Percentiles rank a stretch among this genome's conserved stretches.
Evolutionary conservation across 2,888 invertebrate species (phyloP).

Genomic region (Imbricaverruca yamaguchii): DNA sequence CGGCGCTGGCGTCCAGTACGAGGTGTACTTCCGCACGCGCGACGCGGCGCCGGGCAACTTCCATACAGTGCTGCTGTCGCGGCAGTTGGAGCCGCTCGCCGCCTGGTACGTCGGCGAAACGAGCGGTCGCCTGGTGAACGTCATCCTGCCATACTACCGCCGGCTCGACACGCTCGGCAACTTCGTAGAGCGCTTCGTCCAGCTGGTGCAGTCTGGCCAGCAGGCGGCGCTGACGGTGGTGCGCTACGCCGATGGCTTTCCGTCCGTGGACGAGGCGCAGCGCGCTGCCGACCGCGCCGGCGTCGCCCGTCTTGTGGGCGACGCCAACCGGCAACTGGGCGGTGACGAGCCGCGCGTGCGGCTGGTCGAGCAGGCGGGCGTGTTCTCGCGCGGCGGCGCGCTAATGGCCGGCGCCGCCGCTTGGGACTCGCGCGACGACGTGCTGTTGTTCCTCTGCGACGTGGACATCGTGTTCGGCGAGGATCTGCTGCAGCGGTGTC

Average conservation of each 20-base stretch:
- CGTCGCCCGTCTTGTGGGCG: not conserved
- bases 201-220: not conserved
- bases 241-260: not conserved
- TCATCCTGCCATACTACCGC: not conserved
- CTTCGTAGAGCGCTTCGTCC: not conserved
- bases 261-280: not conserved
- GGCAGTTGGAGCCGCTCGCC: not conserved
- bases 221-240: not conserved
- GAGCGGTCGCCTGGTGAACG: not conserved
- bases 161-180: not conserved
- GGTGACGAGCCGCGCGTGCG: not conserved
- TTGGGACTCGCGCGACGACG: conserved; percentile 45
- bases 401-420: conserved; percentile 48
- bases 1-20: not conserved
- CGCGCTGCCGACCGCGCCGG: not conserved
- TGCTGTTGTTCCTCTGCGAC: conserved; percentile 68
- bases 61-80: not conserved
- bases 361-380: not conserved
- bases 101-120: not conserved
- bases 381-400: conserved; percentile 3
- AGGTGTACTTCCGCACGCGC: not conserved
- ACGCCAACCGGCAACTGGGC: not conserved
- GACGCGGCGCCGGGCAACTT: not conserved
- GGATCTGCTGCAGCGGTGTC: conserved; percentile 58
- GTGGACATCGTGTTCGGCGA: conserved; percentile 68